Evolutionary conservation across 2,888 invertebrate species (phyloP).

Genomic region (Coecobrya sp.): DNA sequence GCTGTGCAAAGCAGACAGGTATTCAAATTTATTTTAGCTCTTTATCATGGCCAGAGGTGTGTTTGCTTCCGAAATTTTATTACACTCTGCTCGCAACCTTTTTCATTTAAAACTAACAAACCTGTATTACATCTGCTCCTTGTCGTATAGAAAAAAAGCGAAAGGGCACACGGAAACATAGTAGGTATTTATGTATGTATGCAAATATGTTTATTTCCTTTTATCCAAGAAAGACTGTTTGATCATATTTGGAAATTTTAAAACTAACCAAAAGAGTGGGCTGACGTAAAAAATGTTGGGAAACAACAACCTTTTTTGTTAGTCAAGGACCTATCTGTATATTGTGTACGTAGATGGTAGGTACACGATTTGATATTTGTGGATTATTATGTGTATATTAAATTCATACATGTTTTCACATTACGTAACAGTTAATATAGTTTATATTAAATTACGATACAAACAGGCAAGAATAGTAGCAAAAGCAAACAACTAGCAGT

Average conservation of each 20-base stretch:
- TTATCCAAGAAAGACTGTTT: conserved; percentile 1
- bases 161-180: not conserved
- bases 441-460: no score
- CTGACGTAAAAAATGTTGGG: not conserved
- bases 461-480: no score
- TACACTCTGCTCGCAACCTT: conserved; percentile 5
- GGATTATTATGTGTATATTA: not conserved
- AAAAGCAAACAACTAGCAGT: no score
- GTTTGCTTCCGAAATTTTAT: conserved; percentile 63
- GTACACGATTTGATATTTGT: not conserved
- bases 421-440: not conserved
- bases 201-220: not conserved
- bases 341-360: not conserved
- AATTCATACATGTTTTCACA: no score
- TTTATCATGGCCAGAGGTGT: conserved; percentile 66
- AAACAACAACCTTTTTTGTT: not conserved
- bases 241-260: conserved; percentile 48
- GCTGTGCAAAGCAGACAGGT: conserved; percentile 27
- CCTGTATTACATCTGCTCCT: not conserved
- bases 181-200: not conserved
- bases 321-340: not conserved
- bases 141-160: not conserved
- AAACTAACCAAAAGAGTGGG: not conserved
- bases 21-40: conserved; percentile 59
- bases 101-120: conserved; percentile 38